Conservation (phyloP, 1,140 invertebrate species). For the Brachionus angularis region DNA sequence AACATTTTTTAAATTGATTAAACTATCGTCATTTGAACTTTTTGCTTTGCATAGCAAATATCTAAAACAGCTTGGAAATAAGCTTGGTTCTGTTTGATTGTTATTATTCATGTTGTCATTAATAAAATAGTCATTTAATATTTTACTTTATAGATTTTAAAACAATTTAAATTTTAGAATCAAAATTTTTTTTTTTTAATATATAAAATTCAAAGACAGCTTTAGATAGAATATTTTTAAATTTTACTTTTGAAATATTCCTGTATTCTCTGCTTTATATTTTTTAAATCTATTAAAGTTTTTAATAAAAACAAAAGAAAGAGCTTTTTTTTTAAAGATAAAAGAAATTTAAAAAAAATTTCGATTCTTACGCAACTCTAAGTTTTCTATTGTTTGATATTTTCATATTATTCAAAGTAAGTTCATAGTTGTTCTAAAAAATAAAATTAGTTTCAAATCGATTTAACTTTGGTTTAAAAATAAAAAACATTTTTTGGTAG, state of each 20-base stretch:
- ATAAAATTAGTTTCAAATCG: not conserved
- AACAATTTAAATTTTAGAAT: not conserved
- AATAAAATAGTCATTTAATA: slow-evolving; percentile 4
- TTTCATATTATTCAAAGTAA: not conserved
- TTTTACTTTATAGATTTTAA: not conserved
- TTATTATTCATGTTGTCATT: slow-evolving; percentile 1
- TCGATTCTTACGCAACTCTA: slow-evolving; percentile 10
- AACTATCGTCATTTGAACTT: not conserved
- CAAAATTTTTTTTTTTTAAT: not conserved
- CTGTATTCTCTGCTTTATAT: too few species aligned
- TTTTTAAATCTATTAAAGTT: too few species aligned
- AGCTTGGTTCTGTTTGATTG: not conserved
- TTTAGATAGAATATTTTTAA: not conserved
- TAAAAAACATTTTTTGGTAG: slow-evolving; percentile 2
- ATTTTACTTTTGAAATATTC: not conserved
- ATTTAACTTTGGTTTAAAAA: not conserved
- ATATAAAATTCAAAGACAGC: too few species aligned
- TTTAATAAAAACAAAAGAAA: too few species aligned
- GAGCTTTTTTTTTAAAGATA: not conserved
- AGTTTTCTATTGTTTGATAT: not conserved
- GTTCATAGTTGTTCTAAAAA: slow-evolving; percentile 5
- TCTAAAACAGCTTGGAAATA: slow-evolving; percentile 1
- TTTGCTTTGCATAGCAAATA: not conserved
- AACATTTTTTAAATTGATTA: not conserved
- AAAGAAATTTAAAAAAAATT: not conserved